These are phyloP conservation scores for Trimorus sp. DNA, from an alignment of 2,888 invertebrate genomes.

Conservation along the genomic window DNA sequence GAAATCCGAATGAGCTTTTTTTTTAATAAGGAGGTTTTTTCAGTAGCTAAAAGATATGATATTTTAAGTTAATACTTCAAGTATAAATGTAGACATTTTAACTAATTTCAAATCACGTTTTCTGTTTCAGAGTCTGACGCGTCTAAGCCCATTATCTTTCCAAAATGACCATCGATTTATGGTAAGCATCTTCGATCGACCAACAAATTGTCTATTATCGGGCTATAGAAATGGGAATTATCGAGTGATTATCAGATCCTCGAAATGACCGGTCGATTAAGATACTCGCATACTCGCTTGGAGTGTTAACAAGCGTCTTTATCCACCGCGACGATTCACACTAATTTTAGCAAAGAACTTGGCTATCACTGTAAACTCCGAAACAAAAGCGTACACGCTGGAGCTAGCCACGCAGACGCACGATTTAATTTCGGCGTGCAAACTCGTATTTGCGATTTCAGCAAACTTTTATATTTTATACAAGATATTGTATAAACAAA, in stretches of 20 bases:
- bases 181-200: conserved; percentile 68
- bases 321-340: conserved; percentile 38
- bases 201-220: not conserved
- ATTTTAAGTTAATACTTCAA: too few relatives aligned
- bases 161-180: conserved; percentile 77
- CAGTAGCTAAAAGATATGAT: too few relatives aligned
- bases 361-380: conserved; percentile 49
- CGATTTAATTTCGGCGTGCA: conserved; percentile 37
- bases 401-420: conserved; percentile 26
- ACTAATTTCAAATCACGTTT: not conserved
- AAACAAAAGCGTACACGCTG: conserved; percentile 47
- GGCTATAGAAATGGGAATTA: too few relatives aligned
- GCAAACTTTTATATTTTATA: too few relatives aligned
- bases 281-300: not conserved
- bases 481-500: too few relatives aligned
- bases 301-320: conserved; percentile 55
- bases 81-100: too few relatives aligned
- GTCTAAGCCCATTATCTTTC: conserved; percentile 66
- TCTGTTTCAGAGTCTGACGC: conserved; percentile 73
- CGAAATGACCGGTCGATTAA: too few relatives aligned
- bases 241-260: too few relatives aligned
- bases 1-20: too few relatives aligned
- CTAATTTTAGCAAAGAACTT: conserved; percentile 54
- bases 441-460: conserved; percentile 23
- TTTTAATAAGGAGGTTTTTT: too few relatives aligned